Evolutionary conservation across 2,888 invertebrate genomes (phyloP).

Genomic region (Lasioglossum leucozonium): DNA sequence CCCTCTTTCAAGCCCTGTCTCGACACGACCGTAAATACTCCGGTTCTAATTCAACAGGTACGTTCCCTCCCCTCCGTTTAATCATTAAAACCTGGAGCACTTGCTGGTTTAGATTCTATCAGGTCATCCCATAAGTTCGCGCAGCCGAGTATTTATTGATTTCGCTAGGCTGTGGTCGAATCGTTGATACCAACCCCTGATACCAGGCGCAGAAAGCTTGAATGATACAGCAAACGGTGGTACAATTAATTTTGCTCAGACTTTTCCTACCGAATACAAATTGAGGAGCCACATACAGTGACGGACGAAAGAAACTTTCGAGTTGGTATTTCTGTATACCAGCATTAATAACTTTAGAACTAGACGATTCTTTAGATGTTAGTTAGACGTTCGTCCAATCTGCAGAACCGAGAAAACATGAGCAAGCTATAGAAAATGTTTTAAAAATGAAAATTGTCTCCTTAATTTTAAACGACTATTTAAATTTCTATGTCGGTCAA

Average conservation of each 20-base stretch:
- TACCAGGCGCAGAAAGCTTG: neutral
- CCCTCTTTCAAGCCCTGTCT: constrained; percentile 54
- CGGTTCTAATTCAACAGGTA: constrained; percentile 62
- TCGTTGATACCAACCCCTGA: neutral
- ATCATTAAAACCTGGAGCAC: constrained; percentile 50
- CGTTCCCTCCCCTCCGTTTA: constrained; percentile 49
- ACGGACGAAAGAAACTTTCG: too few species aligned
- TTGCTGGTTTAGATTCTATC: constrained; percentile 27
- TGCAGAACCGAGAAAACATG: too few species aligned
- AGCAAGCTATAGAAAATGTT: too few species aligned
- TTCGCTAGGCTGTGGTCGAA: neutral
- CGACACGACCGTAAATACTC: constrained; percentile 56
- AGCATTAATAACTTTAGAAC: too few species aligned
- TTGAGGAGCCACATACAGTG: neutral
- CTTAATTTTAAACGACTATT: too few species aligned
- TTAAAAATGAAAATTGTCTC: too few species aligned
- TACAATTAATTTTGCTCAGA: neutral
- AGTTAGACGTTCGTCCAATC: too few species aligned
- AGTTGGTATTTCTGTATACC: too few species aligned
- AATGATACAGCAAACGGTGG: neutral
- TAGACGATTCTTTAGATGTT: too few species aligned
- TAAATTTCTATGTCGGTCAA: too few species aligned
- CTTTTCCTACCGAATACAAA: neutral
- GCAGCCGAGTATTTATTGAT: constrained; percentile 15
- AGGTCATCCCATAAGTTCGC: constrained; percentile 8